phyloP scores from a whole-genome alignment of 1,140 invertebrate genomes.

The Platorchestia sp. region DNA sequence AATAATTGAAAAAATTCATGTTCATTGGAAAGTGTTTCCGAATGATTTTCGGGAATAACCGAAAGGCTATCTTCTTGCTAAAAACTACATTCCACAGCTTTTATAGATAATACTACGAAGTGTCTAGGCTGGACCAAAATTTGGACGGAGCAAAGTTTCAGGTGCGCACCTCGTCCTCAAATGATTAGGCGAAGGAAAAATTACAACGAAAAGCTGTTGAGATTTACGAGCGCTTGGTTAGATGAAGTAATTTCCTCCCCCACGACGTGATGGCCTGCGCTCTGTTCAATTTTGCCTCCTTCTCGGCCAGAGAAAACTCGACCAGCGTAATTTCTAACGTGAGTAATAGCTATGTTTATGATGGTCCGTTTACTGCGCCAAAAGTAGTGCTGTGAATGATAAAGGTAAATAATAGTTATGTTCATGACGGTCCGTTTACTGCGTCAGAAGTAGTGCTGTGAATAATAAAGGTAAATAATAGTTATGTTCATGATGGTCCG shows the following conservation, averaged over 20 bases:
- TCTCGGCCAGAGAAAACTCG: background rate
- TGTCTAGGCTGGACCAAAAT: background rate
- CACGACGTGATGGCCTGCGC: background rate
- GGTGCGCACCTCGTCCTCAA: background rate
- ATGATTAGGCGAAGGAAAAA: background rate
- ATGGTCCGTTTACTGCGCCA: background rate
- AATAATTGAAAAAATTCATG: no score
- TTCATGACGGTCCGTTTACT: background rate
- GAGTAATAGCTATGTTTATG: background rate
- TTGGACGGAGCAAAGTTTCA: background rate
- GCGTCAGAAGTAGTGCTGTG: no score
- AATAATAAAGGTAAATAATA: background rate
- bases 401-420: background rate
- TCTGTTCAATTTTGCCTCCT: background rate
- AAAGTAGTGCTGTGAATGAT: no score
- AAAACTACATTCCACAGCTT: background rate
- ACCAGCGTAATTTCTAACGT: background rate
- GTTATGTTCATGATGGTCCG: background rate
- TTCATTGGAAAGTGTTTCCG: no score
- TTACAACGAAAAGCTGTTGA: background rate
- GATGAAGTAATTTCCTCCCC: background rate
- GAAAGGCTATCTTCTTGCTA: background rate
- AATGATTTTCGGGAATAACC: no score
- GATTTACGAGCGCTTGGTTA: background rate
- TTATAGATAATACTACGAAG: background rate